These are phyloP conservation scores for Pseudochirops cupreus DNA, from an alignment of 2,797 vertebrate species.

Conservation along the genomic window DNA sequence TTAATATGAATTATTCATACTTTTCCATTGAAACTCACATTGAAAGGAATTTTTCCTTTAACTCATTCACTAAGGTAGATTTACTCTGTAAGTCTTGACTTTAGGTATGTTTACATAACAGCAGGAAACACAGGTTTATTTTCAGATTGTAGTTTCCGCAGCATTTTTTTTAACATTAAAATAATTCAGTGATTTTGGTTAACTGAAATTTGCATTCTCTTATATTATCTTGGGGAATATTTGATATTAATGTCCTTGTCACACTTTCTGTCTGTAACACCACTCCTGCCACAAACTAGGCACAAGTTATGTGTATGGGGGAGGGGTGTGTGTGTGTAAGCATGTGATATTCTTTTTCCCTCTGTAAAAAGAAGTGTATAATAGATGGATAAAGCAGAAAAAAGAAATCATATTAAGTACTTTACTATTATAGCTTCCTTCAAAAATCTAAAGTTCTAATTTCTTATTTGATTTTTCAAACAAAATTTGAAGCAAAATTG, in stretches of 20 bases:
- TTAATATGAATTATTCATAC: neutral
- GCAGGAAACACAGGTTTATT: neutral
- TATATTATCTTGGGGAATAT: neutral
- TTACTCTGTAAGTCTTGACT: neutral
- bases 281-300: neutral
- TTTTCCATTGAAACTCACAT: conserved; percentile 16
- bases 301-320: neutral
- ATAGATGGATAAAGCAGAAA: neutral
- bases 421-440: neutral
- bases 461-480: neutral
- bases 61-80: conserved; percentile 22
- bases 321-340: neutral
- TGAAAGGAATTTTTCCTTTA: neutral
- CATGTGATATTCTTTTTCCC: neutral
- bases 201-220: neutral
- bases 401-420: neutral
- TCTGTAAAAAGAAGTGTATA: neutral
- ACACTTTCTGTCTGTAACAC: neutral
- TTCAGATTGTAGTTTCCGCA: conserved; percentile 19
- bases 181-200: neutral
- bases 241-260: neutral
- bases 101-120: conserved; percentile 13
- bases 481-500: neutral
- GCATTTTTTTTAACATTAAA: neutral
- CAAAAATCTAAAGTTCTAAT: neutral